Percentiles rank a stretch among this genome's conserved stretches.
phyloP scores from a whole-genome alignment of 1,140 invertebrate species.

The Ceratosolen solmsi region DNA sequence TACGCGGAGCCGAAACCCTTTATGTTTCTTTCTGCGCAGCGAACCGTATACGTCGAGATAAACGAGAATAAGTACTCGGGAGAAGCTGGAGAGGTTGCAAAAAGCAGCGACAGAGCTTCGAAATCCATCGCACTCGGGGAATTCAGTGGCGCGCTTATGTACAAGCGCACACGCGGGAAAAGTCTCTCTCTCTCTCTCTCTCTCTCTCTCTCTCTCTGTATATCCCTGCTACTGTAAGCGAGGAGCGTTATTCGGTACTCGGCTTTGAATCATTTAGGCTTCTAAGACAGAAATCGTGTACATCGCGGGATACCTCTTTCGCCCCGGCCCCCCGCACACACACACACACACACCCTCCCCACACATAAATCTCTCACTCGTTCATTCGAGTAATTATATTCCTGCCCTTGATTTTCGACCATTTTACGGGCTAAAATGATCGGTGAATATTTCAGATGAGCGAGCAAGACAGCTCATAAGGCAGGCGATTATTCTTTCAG shows the following conservation, averaged over 20 bases:
- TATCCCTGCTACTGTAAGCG: not conserved
- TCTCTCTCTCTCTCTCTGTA: not conserved
- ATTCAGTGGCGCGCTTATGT: slow-evolving; percentile 16
- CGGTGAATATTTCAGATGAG: slow-evolving; percentile 55
- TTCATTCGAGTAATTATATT: slow-evolving; percentile 58
- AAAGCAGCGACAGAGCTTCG: slow-evolving; percentile 7
- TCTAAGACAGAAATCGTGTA: slow-evolving; percentile 67
- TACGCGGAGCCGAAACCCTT: not conserved
- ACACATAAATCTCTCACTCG: no score
- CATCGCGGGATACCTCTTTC: slow-evolving; percentile 57
- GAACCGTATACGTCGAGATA: not conserved
- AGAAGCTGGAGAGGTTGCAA: not conserved
- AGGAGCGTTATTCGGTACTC: not conserved
- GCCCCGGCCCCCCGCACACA: no score
- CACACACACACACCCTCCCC: no score
- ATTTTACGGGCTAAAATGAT: slow-evolving; percentile 47
- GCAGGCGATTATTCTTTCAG: slow-evolving; percentile 5
- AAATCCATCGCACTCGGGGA: slow-evolving; percentile 12
- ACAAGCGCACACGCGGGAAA: not conserved
- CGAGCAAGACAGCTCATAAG: not conserved
- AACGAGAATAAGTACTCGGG: slow-evolving; percentile 1
- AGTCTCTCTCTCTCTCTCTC: not conserved
- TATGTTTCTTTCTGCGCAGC: not conserved
- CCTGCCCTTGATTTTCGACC: slow-evolving; percentile 55
- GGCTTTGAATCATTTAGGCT: slow-evolving; percentile 65